Evolutionary conservation across 2,797 vertebrate genomes (phyloP).

Genomic region (Poecilia velifera): DNA sequence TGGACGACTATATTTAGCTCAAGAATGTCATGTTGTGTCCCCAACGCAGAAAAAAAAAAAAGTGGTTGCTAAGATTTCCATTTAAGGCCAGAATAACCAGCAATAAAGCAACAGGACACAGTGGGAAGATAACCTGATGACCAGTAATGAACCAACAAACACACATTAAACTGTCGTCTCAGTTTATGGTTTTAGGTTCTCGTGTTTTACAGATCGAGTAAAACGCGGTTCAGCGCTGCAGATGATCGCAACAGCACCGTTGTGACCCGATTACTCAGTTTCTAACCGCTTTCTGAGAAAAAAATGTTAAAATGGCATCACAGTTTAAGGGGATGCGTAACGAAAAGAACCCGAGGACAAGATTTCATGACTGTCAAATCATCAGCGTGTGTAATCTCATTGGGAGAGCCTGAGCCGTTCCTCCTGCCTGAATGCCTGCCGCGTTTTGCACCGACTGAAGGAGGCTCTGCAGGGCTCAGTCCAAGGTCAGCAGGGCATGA

Average conservation of each 20-base stretch:
- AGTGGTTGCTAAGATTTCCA: conserved; percentile 10
- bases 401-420: neutral
- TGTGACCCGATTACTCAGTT: conserved; percentile 47
- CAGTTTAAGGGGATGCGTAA: conserved; percentile 24
- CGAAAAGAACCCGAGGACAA: neutral
- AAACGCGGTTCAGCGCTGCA: conserved; percentile 51
- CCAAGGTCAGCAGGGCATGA: conserved; percentile 51
- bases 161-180: conserved; percentile 9
- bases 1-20: conserved; percentile 43
- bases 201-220: conserved; percentile 32
- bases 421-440: neutral
- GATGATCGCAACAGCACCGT: conserved; percentile 37
- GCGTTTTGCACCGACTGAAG: conserved; percentile 16
- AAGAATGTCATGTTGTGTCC: conserved; percentile 13
- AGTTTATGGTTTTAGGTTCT: conserved; percentile 31
- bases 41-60: conserved; percentile 13
- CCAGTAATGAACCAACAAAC: conserved; percentile 23
- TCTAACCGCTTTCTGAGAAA: conserved; percentile 21
- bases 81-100: conserved; percentile 15
- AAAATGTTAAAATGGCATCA: neutral
- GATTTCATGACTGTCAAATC: conserved; percentile 8
- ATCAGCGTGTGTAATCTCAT: conserved; percentile 1
- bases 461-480: conserved; percentile 30
- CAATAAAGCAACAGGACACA: conserved; percentile 1
- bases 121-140: conserved; percentile 24